A percentile compares a stretch with the other conserved stretches of the same genome.
phyloP scores from a whole-genome alignment of 2,888 invertebrate genomes.

The Parochlus steinenii region DNA sequence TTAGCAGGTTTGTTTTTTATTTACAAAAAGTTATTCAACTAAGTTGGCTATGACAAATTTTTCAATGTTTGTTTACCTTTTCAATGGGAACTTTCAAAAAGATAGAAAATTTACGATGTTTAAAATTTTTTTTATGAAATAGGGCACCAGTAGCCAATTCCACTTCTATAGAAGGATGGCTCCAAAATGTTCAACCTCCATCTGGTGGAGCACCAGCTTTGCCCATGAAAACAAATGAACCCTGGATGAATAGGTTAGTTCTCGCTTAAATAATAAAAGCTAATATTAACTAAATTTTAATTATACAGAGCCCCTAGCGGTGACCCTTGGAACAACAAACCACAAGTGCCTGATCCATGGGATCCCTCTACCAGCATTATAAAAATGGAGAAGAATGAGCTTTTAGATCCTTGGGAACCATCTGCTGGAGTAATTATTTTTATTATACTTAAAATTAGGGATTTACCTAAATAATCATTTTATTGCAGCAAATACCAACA shows the following conservation, averaged over 20 bases:
- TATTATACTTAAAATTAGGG: background rate
- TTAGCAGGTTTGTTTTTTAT: too few species aligned
- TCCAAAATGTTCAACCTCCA: constrained; percentile 20
- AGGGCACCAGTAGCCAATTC: constrained; percentile 26
- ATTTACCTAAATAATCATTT: background rate
- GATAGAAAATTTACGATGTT: too few species aligned
- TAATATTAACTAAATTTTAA: too few species aligned
- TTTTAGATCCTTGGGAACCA: constrained; percentile 45
- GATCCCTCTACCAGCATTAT: constrained; percentile 18
- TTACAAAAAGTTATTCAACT: too few species aligned
- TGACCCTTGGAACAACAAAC: constrained; percentile 14
- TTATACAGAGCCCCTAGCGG: too few species aligned
- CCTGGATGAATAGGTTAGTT: constrained; percentile 1
- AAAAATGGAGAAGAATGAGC: constrained; percentile 20
- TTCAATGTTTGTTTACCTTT: too few species aligned
- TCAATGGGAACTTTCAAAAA: too few species aligned
- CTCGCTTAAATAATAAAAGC: constrained; percentile 4
- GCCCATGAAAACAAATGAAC: constrained; percentile 3
- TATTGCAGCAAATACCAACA: constrained; percentile 7
- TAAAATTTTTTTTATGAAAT: too few species aligned
- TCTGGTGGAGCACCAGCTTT: constrained; percentile 11
- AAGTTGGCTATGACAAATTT: too few species aligned
- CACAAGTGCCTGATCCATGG: constrained; percentile 22
- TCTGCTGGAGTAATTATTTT: constrained; percentile 21
- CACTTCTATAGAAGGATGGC: constrained; percentile 30